Evolutionary conservation across 2,888 invertebrate genomes (phyloP).

Genomic region (Drosophila leonis): DNA sequence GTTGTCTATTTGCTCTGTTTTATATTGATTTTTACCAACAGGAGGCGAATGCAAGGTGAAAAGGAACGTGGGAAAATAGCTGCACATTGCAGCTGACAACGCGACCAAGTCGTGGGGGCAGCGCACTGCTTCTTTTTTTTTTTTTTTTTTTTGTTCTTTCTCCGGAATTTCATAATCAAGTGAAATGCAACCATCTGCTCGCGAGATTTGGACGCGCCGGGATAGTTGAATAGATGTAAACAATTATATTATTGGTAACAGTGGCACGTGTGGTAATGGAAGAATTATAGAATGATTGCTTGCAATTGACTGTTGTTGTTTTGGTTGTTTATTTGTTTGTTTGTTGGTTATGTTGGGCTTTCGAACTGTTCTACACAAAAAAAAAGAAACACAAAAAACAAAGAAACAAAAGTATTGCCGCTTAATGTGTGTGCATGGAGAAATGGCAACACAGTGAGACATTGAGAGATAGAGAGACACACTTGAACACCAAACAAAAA

Average conservation of each 20-base stretch:
- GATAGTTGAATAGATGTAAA: not conserved
- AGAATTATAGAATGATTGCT: constrained; percentile 19
- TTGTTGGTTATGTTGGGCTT: constrained; percentile 48
- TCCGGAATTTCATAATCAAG: constrained; percentile 51
- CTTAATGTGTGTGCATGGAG: constrained; percentile 47
- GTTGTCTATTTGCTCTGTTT: constrained; percentile 34
- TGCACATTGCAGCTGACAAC: constrained; percentile 51
- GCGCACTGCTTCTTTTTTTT: not conserved
- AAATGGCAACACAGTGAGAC: constrained; percentile 59
- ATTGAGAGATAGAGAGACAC: constrained; percentile 58
- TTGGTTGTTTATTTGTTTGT: constrained; percentile 5
- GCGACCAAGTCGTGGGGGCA: constrained; percentile 6
- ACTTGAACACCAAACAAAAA: constrained; percentile 61
- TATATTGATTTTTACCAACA: constrained; percentile 72
- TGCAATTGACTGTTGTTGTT: constrained; percentile 34
- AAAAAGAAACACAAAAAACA: constrained; percentile 27
- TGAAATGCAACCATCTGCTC: constrained; percentile 22
- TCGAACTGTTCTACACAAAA: constrained; percentile 22
- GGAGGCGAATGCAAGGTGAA: constrained; percentile 30
- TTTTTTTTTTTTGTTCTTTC: not conserved
- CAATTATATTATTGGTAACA: constrained; percentile 12
- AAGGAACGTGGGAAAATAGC: constrained; percentile 44
- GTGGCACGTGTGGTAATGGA: constrained; percentile 43
- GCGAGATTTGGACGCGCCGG: not conserved
- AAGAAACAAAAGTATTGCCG: constrained; percentile 52